Evolutionary conservation across 2,797 vertebrate species (phyloP), one percentile per base, ranked within the genome.

Genomic region (Selene dorsalis): DNA sequence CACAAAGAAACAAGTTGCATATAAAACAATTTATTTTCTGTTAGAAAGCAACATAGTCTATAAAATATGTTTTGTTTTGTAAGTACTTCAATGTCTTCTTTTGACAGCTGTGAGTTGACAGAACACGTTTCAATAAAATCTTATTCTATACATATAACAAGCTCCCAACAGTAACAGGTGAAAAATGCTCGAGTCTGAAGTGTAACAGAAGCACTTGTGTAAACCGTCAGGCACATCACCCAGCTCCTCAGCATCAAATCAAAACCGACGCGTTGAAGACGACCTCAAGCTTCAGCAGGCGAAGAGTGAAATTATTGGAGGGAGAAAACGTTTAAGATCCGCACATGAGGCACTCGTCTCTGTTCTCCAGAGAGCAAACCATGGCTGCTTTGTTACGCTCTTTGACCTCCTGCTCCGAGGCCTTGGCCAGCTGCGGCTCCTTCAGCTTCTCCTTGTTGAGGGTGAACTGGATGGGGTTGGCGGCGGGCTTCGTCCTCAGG

Each of bases 391-490:
- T 96, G 88, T 99, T 99, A 10, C 93, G 91, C 83, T 98, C 97
- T 86, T 96, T 98, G 67, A 93, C 82, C 45, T 95, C 95, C 80
- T 95, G 93, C 26, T 95, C 95, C 0, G 88, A 67, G n/a, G 20
- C 75, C 6, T 91, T 72, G 10, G 57, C 60, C 2, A 87, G 82
- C 79, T 91, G 93, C 1, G 82, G 73, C 68, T 96, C 97, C 74
- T 96, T 95, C 73, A 99, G 95, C 63, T 97, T 98, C 93, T 99
- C 97, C 81, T 99, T 99, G 94, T 99, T 96, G 24, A 99, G 91
- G 35, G 98, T 99, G 92, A 99, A 99, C 93, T 99, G 97, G 93
- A 99, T 99, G 48, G 98, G 98, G 89, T 97, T 98, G 3, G 98
- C 98, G 0, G 98, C 98, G 0, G 98, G 97, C 82, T 97, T 97